Evolutionary conservation across 2,888 invertebrate genomes (phyloP).

Genomic region (Malthinus flaveolus): DNA sequence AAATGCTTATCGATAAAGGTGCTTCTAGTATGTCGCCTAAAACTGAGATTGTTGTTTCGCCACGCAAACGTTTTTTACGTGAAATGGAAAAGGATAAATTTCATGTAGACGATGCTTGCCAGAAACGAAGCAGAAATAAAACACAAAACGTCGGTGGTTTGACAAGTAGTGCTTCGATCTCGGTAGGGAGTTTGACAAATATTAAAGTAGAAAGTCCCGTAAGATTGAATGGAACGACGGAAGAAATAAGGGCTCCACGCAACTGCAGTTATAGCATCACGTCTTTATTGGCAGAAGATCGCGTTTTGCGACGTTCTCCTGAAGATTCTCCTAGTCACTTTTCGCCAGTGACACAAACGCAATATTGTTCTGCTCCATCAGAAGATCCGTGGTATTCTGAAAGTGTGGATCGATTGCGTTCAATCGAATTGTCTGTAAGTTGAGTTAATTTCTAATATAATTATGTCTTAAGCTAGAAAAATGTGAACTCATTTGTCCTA

Average conservation of each 20-base stretch:
- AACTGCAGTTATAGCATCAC: conserved; percentile 82
- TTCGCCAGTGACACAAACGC: conserved; percentile 50
- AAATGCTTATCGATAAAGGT: conserved; percentile 45
- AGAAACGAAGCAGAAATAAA: conserved; percentile 48
- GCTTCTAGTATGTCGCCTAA: conserved; percentile 44
- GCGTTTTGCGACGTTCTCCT: conserved; percentile 46
- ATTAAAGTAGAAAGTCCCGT: conserved; percentile 39
- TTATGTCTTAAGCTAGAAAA: not conserved
- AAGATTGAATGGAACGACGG: conserved; percentile 41
- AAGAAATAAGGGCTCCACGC: conserved; percentile 41
- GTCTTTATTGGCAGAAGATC: conserved; percentile 72
- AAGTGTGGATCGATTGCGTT: conserved; percentile 51
- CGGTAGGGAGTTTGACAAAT: conserved; percentile 32
- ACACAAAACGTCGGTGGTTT: conserved; percentile 27
- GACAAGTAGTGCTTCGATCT: conserved; percentile 43
- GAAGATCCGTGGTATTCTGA: conserved; percentile 52
- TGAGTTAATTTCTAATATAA: not conserved
- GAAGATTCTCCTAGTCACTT: conserved; percentile 50
- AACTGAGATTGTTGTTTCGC: conserved; percentile 67
- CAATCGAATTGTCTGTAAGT: conserved; percentile 53
- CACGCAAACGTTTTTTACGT: conserved; percentile 78
- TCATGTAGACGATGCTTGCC: conserved; percentile 42
- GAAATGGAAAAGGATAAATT: conserved; percentile 66
- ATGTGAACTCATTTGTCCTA: not conserved
- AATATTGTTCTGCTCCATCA: conserved; percentile 55